These are phyloP conservation scores for Melinopterus prodromus DNA, from an alignment of 2,888 invertebrate species.

Conservation along the genomic window DNA sequence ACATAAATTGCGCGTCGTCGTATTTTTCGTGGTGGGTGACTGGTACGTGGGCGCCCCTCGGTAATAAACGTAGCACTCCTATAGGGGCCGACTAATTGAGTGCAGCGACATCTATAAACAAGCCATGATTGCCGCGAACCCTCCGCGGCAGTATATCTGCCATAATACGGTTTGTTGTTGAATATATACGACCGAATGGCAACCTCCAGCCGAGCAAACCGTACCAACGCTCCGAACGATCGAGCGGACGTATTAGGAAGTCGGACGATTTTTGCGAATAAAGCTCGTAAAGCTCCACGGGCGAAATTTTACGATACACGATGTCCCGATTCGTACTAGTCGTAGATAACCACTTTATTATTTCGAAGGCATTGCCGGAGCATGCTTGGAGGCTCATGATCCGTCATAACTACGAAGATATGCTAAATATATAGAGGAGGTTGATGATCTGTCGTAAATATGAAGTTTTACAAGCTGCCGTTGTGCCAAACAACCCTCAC, in stretches of 20 bases:
- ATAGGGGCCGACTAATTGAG: conserved; percentile 25
- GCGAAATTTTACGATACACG: background rate
- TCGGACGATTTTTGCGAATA: conserved; percentile 10
- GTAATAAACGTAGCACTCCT: conserved; percentile 20
- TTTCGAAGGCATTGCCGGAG: too few relatives aligned
- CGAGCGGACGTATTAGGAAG: conserved; percentile 10
- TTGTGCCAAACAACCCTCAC: too few relatives aligned
- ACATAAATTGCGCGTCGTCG: background rate
- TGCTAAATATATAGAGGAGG: too few relatives aligned
- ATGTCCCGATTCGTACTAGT: background rate
- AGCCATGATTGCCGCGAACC: conserved; percentile 23
- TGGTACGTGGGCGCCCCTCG: conserved; percentile 13
- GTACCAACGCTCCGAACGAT: background rate
- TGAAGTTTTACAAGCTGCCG: too few relatives aligned
- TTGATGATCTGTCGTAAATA: too few relatives aligned
- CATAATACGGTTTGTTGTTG: conserved; percentile 23
- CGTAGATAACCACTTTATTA: background rate
- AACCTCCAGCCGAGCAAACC: background rate
- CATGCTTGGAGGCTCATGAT: too few relatives aligned
- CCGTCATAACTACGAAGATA: too few relatives aligned
- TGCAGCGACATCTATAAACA: conserved; percentile 26
- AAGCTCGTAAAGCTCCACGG: background rate
- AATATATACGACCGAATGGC: conserved; percentile 11
- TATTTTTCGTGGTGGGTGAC: background rate
- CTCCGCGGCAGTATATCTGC: conserved; percentile 5